A percentile compares a stretch with the other conserved stretches of the same genome.
Evolutionary conservation across 2,113 vertebrate species (phyloP).

Genomic region (Pomatorhinus ruficollis): DNA sequence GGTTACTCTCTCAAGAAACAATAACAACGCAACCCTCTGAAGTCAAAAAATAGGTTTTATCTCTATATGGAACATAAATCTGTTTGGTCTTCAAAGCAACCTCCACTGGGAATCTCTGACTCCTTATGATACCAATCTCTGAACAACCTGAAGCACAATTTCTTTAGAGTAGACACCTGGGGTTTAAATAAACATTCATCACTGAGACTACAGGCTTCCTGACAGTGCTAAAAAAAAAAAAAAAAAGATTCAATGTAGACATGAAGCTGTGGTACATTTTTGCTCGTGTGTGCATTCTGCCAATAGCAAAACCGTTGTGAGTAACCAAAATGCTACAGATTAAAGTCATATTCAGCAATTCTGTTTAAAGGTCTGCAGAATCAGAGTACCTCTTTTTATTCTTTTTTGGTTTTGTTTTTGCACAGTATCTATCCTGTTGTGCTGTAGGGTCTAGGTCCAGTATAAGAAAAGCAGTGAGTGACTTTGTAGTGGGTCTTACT

Average conservation of each 20-base stretch:
- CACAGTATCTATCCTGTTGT: not conserved
- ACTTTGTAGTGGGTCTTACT: not conserved
- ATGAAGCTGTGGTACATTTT: not conserved
- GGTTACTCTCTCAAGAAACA: not conserved
- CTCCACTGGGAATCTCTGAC: slow-evolving; percentile 5
- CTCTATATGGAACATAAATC: not conserved
- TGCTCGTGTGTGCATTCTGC: not conserved
- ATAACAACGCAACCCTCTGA: not conserved
- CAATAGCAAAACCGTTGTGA: not conserved
- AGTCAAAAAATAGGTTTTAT: slow-evolving; percentile 9
- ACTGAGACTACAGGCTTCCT: not conserved
- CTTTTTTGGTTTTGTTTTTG: not conserved
- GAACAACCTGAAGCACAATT: not conserved
- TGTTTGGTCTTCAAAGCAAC: not conserved
- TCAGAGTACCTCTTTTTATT: not conserved
- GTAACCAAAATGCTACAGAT: not conserved
- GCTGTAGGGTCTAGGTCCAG: not conserved
- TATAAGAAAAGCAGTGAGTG: not conserved
- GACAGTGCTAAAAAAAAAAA: not conserved
- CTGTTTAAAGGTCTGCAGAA: not conserved
- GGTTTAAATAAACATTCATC: slow-evolving; percentile 27
- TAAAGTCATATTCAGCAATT: not conserved
- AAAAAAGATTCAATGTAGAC: not conserved
- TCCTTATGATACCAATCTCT: not conserved
- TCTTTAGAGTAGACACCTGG: not conserved